Percentiles rank a stretch among this genome's conserved stretches.
These are phyloP conservation scores for Hedya salicella DNA, from an alignment of 2,888 invertebrate genomes.

Conservation along the genomic window DNA sequence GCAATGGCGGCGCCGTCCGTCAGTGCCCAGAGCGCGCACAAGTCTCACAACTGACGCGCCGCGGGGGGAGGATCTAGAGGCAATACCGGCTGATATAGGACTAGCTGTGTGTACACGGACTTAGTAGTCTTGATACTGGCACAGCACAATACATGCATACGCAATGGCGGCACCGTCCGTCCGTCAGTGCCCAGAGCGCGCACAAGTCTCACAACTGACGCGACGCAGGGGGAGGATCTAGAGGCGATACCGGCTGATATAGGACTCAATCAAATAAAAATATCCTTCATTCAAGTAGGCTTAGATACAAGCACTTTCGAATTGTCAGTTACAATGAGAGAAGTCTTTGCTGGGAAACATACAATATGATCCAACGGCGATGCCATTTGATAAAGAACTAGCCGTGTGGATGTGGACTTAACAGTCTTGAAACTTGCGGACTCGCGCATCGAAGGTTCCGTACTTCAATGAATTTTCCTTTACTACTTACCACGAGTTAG, in stretches of 20 bases:
- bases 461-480: no score
- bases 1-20: constrained; percentile 38
- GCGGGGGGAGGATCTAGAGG: constrained; percentile 76
- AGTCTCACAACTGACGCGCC: constrained; percentile 77
- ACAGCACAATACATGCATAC: no score
- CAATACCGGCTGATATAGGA: constrained; percentile 76
- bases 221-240: constrained; percentile 77
- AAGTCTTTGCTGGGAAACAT: no score
- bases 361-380: constrained; percentile 70
- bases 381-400: constrained; percentile 77
- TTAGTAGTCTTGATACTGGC: constrained; percentile 56
- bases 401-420: constrained; percentile 51
- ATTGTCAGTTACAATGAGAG: no score
- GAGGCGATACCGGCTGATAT: constrained; percentile 75
- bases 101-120: constrained; percentile 57
- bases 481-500: no score
- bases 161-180: constrained; percentile 34
- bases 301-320: no score
- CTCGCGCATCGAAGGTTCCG: no score
- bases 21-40: constrained; percentile 43
- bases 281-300: no score
- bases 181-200: constrained; percentile 42
- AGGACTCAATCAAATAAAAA: constrained; percentile 66
- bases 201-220: constrained; percentile 68
- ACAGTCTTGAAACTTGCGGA: constrained; percentile 58